Conservation (phyloP, 2,797 vertebrate species). For the Centroberyx gerrardi region DNA sequence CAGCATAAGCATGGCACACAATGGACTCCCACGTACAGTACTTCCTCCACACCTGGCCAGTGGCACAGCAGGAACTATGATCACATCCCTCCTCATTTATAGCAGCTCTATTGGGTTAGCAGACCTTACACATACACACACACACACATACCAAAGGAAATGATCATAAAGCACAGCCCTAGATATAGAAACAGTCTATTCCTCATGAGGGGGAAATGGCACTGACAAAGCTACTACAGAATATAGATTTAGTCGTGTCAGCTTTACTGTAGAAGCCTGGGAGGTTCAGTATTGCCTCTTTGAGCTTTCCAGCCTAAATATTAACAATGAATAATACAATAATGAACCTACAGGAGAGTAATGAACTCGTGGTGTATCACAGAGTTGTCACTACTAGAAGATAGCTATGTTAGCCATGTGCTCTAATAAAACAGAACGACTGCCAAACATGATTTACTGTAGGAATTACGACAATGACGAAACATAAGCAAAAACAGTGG, state of each 20-base stretch:
- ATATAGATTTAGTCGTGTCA: not conserved
- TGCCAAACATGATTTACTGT: not conserved
- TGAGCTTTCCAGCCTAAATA: not conserved
- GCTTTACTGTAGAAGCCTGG: not conserved
- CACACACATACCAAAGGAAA: conserved; percentile 62
- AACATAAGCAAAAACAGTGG: conserved; percentile 5
- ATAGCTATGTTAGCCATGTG: not conserved
- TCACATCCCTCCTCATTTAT: conserved; percentile 73
- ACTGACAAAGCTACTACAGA: conserved; percentile 12
- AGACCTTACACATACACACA: conserved; percentile 15
- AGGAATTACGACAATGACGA: not conserved
- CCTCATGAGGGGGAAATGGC: conserved; percentile 54
- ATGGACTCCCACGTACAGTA: conserved; percentile 73
- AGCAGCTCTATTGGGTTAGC: conserved; percentile 37
- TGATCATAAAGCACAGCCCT: conserved; percentile 42
- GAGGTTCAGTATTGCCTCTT: not conserved
- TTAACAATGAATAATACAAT: not conserved
- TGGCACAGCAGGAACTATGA: conserved; percentile 83
- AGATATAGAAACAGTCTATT: conserved; percentile 58
- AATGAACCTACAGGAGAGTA: not conserved
- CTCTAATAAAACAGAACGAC: not conserved
- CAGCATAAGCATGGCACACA: conserved; percentile 64
- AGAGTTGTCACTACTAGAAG: not conserved
- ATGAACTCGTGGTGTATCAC: conserved; percentile 14
- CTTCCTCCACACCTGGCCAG: conserved; percentile 87